Percentiles rank a stretch among this genome's conserved stretches.
Conservation (phyloP, 2,888 invertebrate species). For the Scrobipalpa atriplicella region DNA sequence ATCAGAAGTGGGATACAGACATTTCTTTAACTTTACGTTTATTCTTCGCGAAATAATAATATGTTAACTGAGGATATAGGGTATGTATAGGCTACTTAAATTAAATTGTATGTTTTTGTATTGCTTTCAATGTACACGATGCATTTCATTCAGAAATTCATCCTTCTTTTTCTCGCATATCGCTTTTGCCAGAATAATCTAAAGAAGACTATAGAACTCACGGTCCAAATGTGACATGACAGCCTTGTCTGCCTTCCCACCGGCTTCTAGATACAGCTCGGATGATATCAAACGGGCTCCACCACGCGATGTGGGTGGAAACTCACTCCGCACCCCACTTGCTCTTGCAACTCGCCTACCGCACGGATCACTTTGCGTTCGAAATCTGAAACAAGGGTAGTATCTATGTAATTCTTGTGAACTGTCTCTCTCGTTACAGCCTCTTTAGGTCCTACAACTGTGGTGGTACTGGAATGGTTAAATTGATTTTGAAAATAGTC, state of each 20-base stretch:
- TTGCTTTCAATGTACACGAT: too few relatives aligned
- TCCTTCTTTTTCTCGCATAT: background rate
- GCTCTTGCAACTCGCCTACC: constrained; percentile 86
- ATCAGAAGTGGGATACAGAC: too few relatives aligned
- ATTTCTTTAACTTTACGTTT: too few relatives aligned
- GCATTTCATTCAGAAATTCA: background rate
- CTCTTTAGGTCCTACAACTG: too few relatives aligned
- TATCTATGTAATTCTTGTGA: too few relatives aligned
- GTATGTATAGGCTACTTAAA: too few relatives aligned
- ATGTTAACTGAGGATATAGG: too few relatives aligned
- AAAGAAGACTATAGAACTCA: constrained; percentile 61
- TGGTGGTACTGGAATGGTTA: too few relatives aligned
- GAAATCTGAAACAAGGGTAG: constrained; percentile 83
- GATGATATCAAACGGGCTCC: constrained; percentile 88
- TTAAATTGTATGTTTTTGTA: too few relatives aligned
- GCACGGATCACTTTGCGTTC: constrained; percentile 88
- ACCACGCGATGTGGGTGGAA: constrained; percentile 90
- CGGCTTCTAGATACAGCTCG: constrained; percentile 90
- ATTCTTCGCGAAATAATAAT: too few relatives aligned
- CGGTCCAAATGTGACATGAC: constrained; percentile 94
- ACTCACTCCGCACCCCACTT: constrained; percentile 87
- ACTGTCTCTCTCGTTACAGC: too few relatives aligned
- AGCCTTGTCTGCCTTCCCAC: constrained; percentile 86
- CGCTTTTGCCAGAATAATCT: background rate
- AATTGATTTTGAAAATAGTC: too few relatives aligned